A percentile compares a stretch with the other conserved stretches of the same genome.
phyloP scores from a whole-genome alignment of 2,113 vertebrate species.

The Ptychochromis oligacanthus region DNA sequence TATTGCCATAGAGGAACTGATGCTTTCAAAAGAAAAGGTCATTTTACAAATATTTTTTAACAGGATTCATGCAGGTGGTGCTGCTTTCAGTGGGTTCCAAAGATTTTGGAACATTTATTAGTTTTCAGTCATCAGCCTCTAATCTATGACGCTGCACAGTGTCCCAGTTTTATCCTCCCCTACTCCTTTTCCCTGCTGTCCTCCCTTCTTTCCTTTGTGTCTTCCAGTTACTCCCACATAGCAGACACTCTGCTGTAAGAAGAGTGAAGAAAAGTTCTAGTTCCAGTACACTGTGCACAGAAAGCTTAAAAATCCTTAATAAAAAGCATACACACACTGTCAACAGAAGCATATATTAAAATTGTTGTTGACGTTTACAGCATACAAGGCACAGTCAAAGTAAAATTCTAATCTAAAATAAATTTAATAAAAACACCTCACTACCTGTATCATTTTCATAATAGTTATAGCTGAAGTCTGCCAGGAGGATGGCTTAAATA shows the following conservation, averaged over 20 bases:
- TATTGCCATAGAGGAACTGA: neutral
- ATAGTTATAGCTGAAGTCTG: neutral
- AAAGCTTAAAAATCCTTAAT: slow-evolving; percentile 1
- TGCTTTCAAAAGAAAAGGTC: neutral
- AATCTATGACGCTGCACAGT: slow-evolving; percentile 43
- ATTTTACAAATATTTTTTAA: neutral
- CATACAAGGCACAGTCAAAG: neutral
- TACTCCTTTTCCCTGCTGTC: slow-evolving; percentile 21
- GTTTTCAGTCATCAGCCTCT: slow-evolving; percentile 38
- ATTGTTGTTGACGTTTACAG: neutral
- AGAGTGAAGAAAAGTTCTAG: neutral
- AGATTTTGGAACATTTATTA: slow-evolving; percentile 31
- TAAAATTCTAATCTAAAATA: neutral
- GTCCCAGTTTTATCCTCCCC: slow-evolving; percentile 25
- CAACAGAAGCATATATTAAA: neutral
- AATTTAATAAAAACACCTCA: neutral
- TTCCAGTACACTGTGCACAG: slow-evolving; percentile 2
- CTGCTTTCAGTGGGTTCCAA: slow-evolving; percentile 16
- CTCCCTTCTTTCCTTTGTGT: slow-evolving; percentile 29
- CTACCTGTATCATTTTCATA: neutral
- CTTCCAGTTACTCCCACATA: slow-evolving; percentile 27
- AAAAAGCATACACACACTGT: neutral
- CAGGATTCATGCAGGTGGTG: neutral
- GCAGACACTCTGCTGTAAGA: neutral
- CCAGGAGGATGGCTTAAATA: neutral